Evolutionary conservation across 1,140 invertebrate species (phyloP), one percentile per base, ranked within the genome.

Genomic region (Antheraea mylitta): DNA sequence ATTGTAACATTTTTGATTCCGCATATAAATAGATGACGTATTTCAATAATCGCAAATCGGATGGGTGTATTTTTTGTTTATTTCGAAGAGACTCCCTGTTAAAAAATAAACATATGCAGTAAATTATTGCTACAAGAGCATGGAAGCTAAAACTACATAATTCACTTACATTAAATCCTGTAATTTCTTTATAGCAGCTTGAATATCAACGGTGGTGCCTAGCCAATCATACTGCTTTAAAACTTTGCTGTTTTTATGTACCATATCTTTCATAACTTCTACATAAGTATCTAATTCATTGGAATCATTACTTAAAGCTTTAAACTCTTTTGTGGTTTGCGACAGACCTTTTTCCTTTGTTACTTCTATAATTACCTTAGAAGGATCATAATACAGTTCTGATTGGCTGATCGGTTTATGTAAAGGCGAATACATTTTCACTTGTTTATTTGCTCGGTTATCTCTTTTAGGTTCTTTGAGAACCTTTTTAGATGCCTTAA

Each of bases 141-240:
- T 30, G 22, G 22, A 4, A 30, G 22, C 22, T n/a, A 30, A 30
- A 30, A 30, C 22, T 30, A 30, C 22, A n/a, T n/a, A n/a, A n/a
- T n/a, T n/a, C n/a, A n/a, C 88, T 88, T 80, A 90, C 87, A 58
- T 77, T 7, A 91, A 64, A 22, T 77, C 58, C 8, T 71, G 42
- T 6, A 91, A 53, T 71, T 83, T 88, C 0, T 68, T 62, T 9
- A 88, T 64, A n/a, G 79, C 83, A 6, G 80, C 63, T 53, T 72
- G 74, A 18, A 88, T 71, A 42, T 88, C 75, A 0, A 91, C 83
- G 7, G 85, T 78, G 2, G 83, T 79, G 7, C 64, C 66, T 11
- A 88, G 66, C 87, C 87, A 88, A 48, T 83, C 75, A 42, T 88
- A 88, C 8, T 77, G 61, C 36, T 70, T 64, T 5, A 86, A 69